A percentile compares a stretch with the other conserved stretches of the same genome.
phyloP scores from a whole-genome alignment of 2,797 vertebrate genomes.

The Thamnophis elegans region DNA sequence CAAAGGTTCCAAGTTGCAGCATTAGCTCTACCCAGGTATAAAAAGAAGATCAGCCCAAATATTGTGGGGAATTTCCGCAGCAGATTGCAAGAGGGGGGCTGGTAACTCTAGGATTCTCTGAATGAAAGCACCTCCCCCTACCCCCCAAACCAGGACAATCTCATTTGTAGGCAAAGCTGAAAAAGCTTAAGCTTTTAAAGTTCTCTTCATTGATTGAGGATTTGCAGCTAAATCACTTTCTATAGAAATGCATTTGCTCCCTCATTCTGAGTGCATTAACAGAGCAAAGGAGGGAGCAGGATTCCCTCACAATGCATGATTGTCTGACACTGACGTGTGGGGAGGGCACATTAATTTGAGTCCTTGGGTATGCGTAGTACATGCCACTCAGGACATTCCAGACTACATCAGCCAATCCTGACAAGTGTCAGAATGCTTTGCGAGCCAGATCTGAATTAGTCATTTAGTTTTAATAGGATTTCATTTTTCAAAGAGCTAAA shows the following conservation, averaged over 20 bases:
- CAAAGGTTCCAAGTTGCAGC: not conserved
- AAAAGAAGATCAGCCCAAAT: not conserved
- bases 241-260: conserved; percentile 42
- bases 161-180: not conserved
- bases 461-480: not conserved
- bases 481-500: not conserved
- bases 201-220: conserved; percentile 55
- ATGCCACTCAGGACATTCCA: not conserved
- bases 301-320: not conserved
- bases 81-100: not conserved
- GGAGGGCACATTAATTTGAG: rapidly evolving
- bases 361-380: not conserved
- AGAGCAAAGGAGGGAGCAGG: rapidly evolving
- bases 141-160: not conserved
- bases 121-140: not conserved
- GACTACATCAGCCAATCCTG: too few relatives aligned
- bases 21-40: not conserved
- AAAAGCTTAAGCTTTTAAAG: conserved; percentile 61
- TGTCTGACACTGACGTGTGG: not conserved
- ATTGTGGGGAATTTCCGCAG: not conserved
- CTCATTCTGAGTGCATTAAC: not conserved
- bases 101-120: not conserved
- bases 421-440: not conserved
- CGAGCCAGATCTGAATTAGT: not conserved
- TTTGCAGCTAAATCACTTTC: conserved; percentile 52